These are phyloP conservation scores for Callyntrura sp. DNA, from an alignment of 2,888 invertebrate species.

Conservation along the genomic window DNA sequence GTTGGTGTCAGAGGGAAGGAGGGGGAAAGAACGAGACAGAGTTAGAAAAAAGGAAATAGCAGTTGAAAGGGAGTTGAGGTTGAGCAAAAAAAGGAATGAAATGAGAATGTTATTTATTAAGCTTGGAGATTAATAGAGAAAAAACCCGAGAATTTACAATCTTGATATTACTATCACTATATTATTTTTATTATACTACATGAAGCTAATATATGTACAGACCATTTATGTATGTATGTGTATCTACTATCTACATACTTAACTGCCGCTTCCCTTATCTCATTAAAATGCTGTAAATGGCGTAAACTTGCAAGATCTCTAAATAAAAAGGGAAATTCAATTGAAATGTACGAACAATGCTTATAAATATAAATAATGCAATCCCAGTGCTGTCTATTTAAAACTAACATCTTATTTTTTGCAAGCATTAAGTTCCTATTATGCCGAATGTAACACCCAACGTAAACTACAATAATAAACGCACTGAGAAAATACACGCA, in stretches of 20 bases:
- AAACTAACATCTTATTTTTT: too few relatives aligned
- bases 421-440: too few relatives aligned
- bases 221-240: too few relatives aligned
- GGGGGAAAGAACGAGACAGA: background rate
- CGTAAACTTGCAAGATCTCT: slow-evolving; percentile 49
- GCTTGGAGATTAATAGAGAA: slow-evolving; percentile 76
- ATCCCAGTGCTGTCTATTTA: background rate
- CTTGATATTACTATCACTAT: slow-evolving; percentile 46
- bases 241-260: too few relatives aligned
- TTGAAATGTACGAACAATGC: background rate
- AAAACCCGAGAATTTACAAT: slow-evolving; percentile 66
- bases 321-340: slow-evolving; percentile 7
- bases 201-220: background rate
- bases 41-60: slow-evolving; percentile 47
- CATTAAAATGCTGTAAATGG: slow-evolving; percentile 49
- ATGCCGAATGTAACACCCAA: too few relatives aligned
- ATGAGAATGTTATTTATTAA: slow-evolving; percentile 77
- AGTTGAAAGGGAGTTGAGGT: slow-evolving; percentile 55
- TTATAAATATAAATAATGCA: background rate
- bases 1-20: slow-evolving; percentile 24
- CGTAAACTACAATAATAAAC: too few relatives aligned
- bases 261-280: too few relatives aligned
- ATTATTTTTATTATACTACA: slow-evolving; percentile 35
- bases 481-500: too few relatives aligned
- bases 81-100: slow-evolving; percentile 64